Evolutionary conservation across 2,888 invertebrate species (phyloP).

Genomic region (Nephrotoma guestfalica): DNA sequence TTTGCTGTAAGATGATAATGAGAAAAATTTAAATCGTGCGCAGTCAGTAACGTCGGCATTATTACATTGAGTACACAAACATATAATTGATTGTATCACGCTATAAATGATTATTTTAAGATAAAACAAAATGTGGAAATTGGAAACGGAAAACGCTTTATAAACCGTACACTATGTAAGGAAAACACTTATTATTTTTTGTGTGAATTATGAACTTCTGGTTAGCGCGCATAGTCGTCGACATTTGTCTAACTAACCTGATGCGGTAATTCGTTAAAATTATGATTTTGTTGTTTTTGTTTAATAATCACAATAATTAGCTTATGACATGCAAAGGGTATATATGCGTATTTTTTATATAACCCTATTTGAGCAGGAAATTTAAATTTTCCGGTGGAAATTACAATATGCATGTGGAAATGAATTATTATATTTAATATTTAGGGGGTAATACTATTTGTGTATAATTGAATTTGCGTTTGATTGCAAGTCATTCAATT

Average conservation of each 20-base stretch:
- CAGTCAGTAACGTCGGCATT: background rate
- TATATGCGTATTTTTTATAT: background rate
- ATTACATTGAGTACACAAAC: background rate
- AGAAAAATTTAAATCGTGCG: background rate
- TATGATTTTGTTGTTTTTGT: background rate
- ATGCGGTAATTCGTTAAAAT: background rate
- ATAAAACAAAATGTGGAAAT: background rate
- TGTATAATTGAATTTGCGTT: background rate
- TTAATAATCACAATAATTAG: background rate
- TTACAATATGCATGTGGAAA: background rate
- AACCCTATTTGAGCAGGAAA: background rate
- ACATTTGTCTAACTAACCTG: background rate
- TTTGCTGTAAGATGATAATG: background rate
- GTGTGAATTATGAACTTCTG: background rate
- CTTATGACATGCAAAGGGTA: background rate
- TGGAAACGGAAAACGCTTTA: background rate
- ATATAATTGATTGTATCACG: background rate
- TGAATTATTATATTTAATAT: background rate
- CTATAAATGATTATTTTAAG: background rate
- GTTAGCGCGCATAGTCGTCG: background rate
- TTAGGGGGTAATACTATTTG: background rate
- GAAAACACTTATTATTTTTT: background rate
- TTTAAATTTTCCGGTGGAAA: background rate
- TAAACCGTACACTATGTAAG: background rate
- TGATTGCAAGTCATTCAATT: background rate